Conservation (phyloP, 2,888 invertebrate species). For the Endotricha flammealis region DNA sequence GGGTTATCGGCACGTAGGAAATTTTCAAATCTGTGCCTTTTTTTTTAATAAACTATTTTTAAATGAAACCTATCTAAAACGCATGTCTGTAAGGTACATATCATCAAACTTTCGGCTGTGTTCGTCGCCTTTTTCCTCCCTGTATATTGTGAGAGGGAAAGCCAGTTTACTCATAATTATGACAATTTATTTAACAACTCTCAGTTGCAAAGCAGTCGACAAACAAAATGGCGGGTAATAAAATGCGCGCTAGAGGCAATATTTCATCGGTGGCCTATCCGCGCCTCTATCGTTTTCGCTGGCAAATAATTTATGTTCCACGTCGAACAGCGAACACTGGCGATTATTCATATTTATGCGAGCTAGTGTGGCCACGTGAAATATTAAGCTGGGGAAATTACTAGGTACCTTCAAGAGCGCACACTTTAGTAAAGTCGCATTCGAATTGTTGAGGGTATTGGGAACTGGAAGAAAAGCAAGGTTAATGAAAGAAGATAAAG, state of each 20-base stretch:
- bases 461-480: too few relatives aligned
- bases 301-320: constrained; percentile 45
- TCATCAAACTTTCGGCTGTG: too few relatives aligned
- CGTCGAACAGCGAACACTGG: constrained; percentile 44
- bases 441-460: too few relatives aligned
- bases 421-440: too few relatives aligned
- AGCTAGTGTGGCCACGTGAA: constrained; percentile 40
- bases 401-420: constrained; percentile 15
- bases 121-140: too few relatives aligned
- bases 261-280: constrained; percentile 18
- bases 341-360: constrained; percentile 62
- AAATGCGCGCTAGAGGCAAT: not conserved
- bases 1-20: too few relatives aligned
- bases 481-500: too few relatives aligned
- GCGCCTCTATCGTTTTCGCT: constrained; percentile 38
- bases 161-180: constrained; percentile 14
- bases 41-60: too few relatives aligned
- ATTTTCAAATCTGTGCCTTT: too few relatives aligned
- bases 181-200: constrained; percentile 11
- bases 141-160: too few relatives aligned
- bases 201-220: constrained; percentile 2
- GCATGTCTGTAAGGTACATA: too few relatives aligned
- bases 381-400: constrained; percentile 30
- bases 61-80: too few relatives aligned
- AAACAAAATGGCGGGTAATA: not conserved